Evolutionary conservation across 2,797 vertebrate genomes (phyloP), one percentile per base, ranked within the genome.

Genomic region (Tadarida brasiliensis): DNA sequence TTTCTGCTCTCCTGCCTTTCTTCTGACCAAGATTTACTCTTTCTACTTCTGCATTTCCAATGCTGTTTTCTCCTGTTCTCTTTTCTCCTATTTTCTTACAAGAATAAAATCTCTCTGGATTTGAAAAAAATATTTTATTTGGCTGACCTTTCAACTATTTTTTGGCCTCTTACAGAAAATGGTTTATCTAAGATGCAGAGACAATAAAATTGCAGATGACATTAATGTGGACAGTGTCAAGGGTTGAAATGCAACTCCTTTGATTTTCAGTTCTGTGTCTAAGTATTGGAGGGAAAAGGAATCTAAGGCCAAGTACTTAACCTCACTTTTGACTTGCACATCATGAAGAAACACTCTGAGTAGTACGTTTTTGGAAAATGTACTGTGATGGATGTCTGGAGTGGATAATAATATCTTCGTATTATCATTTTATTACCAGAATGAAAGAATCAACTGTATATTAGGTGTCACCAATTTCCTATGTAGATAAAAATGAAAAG

Each of bases 371-470:
- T 35, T 95, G 65, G 33, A 93, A 98, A 96, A 95, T 92, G 59
- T 89, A 24, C 35, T 88, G 28, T 88, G 76, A 98, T 96, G 77
- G 77, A 97, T 97, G 81, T 96, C 91, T 59, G 94, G 71, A 95
- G 87, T 30, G 28, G 2, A 86, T 96, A 97, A 98, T 96, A 94
- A 20, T 61, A 97, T 97, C 87, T 39, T 71, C 73, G 15, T 71
- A 63, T 97, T 98, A 95, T 78, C n/a, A 89, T 96, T 82, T 95
- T 97, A 87, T 87, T 96, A 33, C 78, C 56, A 97, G 56, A 91
- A 71, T 98, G 76, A 96, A 97, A 98, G 94, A 30, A 96, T 95
- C 89, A 61, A 81, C 87, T 95, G 56, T 94, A 95, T 98, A 86
- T 94, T 94, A 96, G 94, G 82, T 92, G 89, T 94, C 91, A 80